phyloP scores from a whole-genome alignment of 2,113 vertebrate species.

The Catharus minimus region DNA sequence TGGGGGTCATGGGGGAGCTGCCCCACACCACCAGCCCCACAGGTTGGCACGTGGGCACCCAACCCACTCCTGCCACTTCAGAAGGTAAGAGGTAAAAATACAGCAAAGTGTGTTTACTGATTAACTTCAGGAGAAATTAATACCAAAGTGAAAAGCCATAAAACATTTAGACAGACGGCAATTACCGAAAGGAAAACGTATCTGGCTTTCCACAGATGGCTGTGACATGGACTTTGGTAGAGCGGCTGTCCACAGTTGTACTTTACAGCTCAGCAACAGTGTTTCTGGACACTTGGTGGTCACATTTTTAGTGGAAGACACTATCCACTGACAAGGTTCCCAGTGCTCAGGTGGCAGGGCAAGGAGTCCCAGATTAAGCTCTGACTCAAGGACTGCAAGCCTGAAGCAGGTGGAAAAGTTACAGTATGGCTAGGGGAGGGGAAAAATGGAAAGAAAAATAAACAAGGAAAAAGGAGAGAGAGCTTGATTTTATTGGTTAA shows the following conservation, averaged over 20 bases:
- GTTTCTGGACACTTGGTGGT: fast-evolving
- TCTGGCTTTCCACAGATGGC: neutral
- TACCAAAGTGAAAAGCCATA: neutral
- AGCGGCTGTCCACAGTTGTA: neutral
- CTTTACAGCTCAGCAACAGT: neutral
- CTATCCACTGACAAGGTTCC: neutral
- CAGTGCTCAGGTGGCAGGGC: fast-evolving
- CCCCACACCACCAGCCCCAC: neutral
- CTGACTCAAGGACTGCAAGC: neutral
- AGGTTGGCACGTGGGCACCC: fast-evolving
- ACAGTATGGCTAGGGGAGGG: neutral
- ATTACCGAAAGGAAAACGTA: neutral
- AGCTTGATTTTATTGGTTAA: neutral
- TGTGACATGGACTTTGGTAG: neutral
- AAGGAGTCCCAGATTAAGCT: neutral
- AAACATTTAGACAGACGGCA: neutral
- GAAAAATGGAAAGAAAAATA: neutral
- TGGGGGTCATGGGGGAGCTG: fast-evolving
- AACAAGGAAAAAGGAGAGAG: neutral
- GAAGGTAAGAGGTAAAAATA: neutral
- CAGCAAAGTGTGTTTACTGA: neutral
- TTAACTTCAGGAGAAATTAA: constrained; percentile 20
- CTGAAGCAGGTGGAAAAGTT: neutral
- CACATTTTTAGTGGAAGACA: neutral
- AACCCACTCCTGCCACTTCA: fast-evolving